phyloP scores from a whole-genome alignment of 2,797 vertebrate species.

The Xenopus petersii region DNA sequence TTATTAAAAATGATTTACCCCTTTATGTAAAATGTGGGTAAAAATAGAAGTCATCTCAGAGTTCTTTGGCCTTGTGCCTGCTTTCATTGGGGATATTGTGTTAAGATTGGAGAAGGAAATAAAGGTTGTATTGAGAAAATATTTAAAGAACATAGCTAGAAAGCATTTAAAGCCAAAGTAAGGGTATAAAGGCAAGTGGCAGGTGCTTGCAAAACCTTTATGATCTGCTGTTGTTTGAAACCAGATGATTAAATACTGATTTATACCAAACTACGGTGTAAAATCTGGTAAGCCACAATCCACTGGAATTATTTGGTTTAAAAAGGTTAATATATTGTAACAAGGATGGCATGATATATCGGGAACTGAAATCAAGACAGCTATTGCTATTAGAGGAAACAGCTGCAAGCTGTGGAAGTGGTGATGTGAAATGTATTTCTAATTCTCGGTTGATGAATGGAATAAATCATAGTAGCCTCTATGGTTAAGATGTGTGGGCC shows the following conservation, averaged over 20 bases:
- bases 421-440: conserved; percentile 34
- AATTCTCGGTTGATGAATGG: conserved; percentile 39
- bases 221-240: conserved; percentile 30
- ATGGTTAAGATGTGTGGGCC: conserved; percentile 44
- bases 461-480: conserved; percentile 38
- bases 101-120: too few species aligned
- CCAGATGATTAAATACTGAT: conserved; percentile 40
- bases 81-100: too few species aligned
- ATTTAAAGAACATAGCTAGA: too few species aligned
- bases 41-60: too few species aligned
- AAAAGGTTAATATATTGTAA: conserved; percentile 46
- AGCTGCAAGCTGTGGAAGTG: conserved; percentile 34
- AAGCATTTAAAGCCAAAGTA: too few species aligned
- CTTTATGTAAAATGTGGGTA: too few species aligned
- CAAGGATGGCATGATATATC: conserved; percentile 44
- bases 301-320: conserved; percentile 35
- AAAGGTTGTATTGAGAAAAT: too few species aligned
- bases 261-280: conserved; percentile 34
- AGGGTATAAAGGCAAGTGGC: neutral
- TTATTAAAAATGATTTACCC: too few species aligned
- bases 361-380: conserved; percentile 38
- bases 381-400: conserved; percentile 43
- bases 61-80: too few species aligned
- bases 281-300: conserved; percentile 46
- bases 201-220: neutral